Conservation (phyloP, 2,888 invertebrate genomes). For the Thecophora atra region DNA sequence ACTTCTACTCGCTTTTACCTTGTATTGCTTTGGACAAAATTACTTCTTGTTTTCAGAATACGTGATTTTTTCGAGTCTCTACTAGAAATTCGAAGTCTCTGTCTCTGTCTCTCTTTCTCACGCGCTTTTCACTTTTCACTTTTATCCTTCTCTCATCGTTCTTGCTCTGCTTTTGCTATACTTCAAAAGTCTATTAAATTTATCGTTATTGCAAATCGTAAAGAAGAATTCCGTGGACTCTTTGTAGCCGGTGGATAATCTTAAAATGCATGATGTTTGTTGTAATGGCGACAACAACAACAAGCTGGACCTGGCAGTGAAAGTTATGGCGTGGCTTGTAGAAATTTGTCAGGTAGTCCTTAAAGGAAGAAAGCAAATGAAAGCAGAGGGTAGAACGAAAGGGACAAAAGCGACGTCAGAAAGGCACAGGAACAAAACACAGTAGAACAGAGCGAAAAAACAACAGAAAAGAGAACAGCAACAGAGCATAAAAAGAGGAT, state of each 20-base stretch:
- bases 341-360: slow-evolving; percentile 26
- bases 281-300: slow-evolving; percentile 27
- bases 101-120: neutral
- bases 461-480: too few species aligned
- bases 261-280: slow-evolving; percentile 30
- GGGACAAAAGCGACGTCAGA: too few species aligned
- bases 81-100: neutral
- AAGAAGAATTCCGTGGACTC: slow-evolving; percentile 20
- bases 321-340: slow-evolving; percentile 31
- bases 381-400: neutral
- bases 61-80: slow-evolving; percentile 2
- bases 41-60: slow-evolving; percentile 29
- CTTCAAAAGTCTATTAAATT: slow-evolving; percentile 45
- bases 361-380: neutral
- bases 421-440: too few species aligned
- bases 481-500: neutral
- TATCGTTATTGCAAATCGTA: slow-evolving; percentile 53
- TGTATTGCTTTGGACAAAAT: slow-evolving; percentile 15
- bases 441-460: too few species aligned
- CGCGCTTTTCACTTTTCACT: neutral
- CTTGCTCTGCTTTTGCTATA: slow-evolving; percentile 11
- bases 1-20: slow-evolving; percentile 3
- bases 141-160: slow-evolving; percentile 2
- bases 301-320: slow-evolving; percentile 23
- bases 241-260: slow-evolving; percentile 26